phyloP scores from a whole-genome alignment of 2,113 vertebrate species.

The Corynorhinus townsendii region DNA sequence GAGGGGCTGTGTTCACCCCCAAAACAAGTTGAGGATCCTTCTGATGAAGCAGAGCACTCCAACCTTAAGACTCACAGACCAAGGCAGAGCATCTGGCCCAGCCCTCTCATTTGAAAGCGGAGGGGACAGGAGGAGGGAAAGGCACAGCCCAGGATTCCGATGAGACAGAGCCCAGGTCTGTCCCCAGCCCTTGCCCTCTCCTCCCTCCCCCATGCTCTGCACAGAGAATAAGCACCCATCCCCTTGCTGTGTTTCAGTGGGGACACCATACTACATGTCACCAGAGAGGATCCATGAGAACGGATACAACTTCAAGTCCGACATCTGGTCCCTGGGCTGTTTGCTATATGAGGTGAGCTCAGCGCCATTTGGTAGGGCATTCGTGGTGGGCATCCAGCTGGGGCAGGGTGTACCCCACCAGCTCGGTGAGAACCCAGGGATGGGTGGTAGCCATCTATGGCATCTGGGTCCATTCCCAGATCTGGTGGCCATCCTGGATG shows the following conservation, averaged over 20 bases:
- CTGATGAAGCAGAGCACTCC: not conserved
- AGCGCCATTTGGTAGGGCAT: accelerated
- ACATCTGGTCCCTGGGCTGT: conserved; percentile 99
- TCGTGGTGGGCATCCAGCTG: accelerated
- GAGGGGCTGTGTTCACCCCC: not conserved
- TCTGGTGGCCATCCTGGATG: not conserved
- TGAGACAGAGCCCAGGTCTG: not conserved
- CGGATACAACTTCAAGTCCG: conserved; percentile 99
- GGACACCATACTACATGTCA: conserved; percentile 99
- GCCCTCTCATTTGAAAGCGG: accelerated
- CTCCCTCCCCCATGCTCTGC: not conserved
- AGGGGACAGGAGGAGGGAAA: not conserved
- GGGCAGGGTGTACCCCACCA: not conserved
- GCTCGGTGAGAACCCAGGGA: not conserved
- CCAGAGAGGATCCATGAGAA: conserved; percentile 99
- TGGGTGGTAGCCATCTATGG: accelerated
- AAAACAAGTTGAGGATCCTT: not conserved
- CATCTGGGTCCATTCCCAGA: not conserved
- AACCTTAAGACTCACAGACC: not conserved
- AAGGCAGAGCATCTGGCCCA: not conserved
- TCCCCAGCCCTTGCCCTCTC: accelerated
- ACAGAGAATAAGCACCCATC: not conserved
- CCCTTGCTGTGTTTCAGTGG: conserved; percentile 86
- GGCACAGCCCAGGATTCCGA: not conserved
- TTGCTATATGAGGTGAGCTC: conserved; percentile 94